Conservation (phyloP, 2,113 vertebrate genomes). For the Oreochromis aureus region DNA sequence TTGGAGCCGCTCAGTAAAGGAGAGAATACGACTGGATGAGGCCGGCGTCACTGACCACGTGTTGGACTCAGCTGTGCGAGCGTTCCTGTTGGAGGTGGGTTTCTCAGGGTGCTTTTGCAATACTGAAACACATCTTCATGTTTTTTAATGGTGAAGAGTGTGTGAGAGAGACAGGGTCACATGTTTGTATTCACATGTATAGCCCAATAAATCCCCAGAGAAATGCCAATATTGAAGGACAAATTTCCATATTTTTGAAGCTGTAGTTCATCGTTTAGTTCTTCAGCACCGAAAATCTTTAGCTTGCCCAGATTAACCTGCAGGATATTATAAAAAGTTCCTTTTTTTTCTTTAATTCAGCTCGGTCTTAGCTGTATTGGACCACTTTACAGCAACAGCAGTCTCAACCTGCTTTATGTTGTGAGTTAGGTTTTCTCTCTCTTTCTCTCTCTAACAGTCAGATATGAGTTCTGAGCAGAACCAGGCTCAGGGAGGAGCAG, state of each 20-base stretch:
- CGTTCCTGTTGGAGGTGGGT: conserved; percentile 73
- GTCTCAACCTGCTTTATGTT: not conserved
- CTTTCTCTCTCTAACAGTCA: not conserved
- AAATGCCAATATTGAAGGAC: not conserved
- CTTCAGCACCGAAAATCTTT: not conserved
- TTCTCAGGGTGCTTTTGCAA: not conserved
- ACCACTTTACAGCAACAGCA: not conserved
- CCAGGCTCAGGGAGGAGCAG: not conserved
- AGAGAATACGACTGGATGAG: conserved; percentile 87
- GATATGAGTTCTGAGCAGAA: not conserved
- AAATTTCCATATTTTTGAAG: not conserved
- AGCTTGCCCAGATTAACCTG: not conserved
- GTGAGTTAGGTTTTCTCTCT: not conserved
- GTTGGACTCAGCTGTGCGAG: conserved; percentile 86
- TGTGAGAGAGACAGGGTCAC: not conserved
- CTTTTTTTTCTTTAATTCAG: not conserved
- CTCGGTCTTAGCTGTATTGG: not conserved
- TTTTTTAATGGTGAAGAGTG: not conserved
- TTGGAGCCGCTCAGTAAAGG: conserved; percentile 90
- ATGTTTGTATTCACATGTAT: not conserved
- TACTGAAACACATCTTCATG: not conserved
- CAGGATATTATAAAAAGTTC: not conserved
- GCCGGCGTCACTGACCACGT: conserved; percentile 91
- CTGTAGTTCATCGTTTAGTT: not conserved
- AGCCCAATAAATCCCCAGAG: not conserved